These are phyloP conservation scores for Zeuzera pyrina DNA, from an alignment of 2,888 invertebrate genomes.

Conservation along the genomic window DNA sequence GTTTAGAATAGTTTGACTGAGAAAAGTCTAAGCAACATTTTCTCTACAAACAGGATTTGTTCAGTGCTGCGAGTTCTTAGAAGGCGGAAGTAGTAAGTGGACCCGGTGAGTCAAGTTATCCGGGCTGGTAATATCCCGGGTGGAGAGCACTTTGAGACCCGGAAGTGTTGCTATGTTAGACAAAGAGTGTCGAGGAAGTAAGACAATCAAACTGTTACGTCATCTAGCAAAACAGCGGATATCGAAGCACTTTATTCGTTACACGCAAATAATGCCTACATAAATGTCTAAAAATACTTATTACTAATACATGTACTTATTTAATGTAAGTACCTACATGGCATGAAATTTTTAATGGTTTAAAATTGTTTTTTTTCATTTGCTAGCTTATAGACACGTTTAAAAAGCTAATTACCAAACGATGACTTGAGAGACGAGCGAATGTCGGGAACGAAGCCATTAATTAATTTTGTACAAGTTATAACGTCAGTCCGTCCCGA, in stretches of 20 bases:
- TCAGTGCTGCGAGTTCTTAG: constrained; percentile 13
- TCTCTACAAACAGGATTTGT: too few species aligned
- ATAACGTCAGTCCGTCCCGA: constrained; percentile 17
- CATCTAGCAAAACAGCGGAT: constrained; percentile 20
- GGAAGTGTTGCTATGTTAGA: constrained; percentile 30
- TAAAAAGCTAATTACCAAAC: constrained; percentile 6
- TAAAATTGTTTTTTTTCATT: neutral
- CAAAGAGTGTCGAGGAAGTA: constrained; percentile 28
- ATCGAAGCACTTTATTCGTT: constrained; percentile 17
- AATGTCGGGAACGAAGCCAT: constrained; percentile 25
- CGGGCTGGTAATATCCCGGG: constrained; percentile 29
- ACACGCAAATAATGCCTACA: too few species aligned
- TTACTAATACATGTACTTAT: too few species aligned
- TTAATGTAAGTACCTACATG: too few species aligned
- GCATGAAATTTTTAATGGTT: neutral
- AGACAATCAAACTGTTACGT: constrained; percentile 29
- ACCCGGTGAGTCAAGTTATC: constrained; percentile 33
- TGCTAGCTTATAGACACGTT: neutral
- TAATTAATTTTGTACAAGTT: constrained; percentile 35
- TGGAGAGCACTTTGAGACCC: constrained; percentile 33
- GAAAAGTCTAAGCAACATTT: too few species aligned
- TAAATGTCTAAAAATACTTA: too few species aligned
- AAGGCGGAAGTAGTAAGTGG: constrained; percentile 34
- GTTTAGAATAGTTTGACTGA: too few species aligned
- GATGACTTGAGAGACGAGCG: constrained; percentile 34